Evolutionary conservation across 1,140 invertebrate species (phyloP), one percentile per base, ranked within the genome.

Genomic region (Pteromalus puparum): DNA sequence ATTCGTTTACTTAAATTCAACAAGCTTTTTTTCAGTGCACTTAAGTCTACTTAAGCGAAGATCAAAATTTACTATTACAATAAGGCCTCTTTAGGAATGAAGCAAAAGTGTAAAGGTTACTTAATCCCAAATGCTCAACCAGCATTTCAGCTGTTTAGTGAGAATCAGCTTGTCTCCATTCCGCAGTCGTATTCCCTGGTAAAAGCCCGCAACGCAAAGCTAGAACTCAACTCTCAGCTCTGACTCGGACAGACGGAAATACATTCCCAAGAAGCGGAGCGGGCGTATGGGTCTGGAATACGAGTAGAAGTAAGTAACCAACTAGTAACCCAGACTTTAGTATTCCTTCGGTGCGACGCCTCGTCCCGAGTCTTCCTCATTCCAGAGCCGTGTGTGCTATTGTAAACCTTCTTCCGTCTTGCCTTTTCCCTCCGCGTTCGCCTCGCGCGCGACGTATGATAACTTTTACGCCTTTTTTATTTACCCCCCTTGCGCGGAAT

Each of bases 301-400:
- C 88, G 86, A 82, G 46, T 86, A 72, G 67, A 34, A 46, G 67
- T 61, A 46, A 46, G 86, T 88, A 87, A 88, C 87, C 86, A 88
- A 89, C 88, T 90, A 89, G 88, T 91, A 90, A 90, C 89, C 89
- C 86, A 91, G 88, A 90, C 89, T 91, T 91, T 91, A 91, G 90
- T 91, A 91, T 91, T 91, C 90, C 83, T 88, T 84, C 78, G 84
- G 87, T 88, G 30, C 30, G 89, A 90, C 85, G 72, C 80, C 74
- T 78, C 85, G 84, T 46, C 7, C 88, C 86, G 86, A 88, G 86
- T 87, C 87, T 90, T 89, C 89, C 89, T 89, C 89, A 90, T 90
- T 90, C 89, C 90, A 90, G 74, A 90, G 86, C 81, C 86, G 82
- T 87, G 81, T 46, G 5, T 70, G 68, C 86, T 89, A 90, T 90